A percentile compares a stretch with the other conserved stretches of the same genome.
Conservation (phyloP, 2,797 vertebrate species). For the Pagetopsis macropterus region DNA sequence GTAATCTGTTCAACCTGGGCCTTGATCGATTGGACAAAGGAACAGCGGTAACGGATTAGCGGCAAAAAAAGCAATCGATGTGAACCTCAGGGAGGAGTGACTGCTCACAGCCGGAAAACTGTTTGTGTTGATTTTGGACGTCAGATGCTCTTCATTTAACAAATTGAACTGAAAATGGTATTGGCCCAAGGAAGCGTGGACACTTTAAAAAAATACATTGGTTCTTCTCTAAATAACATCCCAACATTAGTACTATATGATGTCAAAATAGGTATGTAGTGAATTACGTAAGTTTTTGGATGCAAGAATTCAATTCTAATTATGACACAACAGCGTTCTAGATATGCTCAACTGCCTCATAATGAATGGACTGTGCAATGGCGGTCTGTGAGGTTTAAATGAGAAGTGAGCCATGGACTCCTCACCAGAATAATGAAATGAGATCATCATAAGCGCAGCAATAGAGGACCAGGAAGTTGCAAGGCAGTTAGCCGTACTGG, state of each 20-base stretch:
- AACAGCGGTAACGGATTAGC: constrained; percentile 50
- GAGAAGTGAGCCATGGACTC: background rate
- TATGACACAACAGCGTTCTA: background rate
- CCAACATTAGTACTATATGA: background rate
- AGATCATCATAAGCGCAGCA: background rate
- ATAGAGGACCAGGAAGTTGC: background rate
- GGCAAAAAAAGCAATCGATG: constrained; percentile 16
- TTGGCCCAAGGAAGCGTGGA: background rate
- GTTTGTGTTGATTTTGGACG: constrained; percentile 15
- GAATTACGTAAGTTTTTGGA: background rate
- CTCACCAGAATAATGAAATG: background rate
- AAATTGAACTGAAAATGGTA: background rate
- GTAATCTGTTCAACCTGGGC: constrained; percentile 63
- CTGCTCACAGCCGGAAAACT: constrained; percentile 12
- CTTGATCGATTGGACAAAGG: constrained; percentile 39
- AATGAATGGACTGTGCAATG: background rate
- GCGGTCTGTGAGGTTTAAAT: background rate
- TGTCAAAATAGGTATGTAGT: background rate
- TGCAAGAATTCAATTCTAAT: background rate
- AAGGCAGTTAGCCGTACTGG: background rate
- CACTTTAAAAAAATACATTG: background rate
- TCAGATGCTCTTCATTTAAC: background rate
- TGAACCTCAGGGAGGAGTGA: constrained; percentile 20
- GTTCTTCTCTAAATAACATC: background rate
- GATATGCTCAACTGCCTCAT: background rate